Evolutionary conservation across 2,113 vertebrate species (phyloP).

Genomic region (Archocentrus centrarchus): DNA sequence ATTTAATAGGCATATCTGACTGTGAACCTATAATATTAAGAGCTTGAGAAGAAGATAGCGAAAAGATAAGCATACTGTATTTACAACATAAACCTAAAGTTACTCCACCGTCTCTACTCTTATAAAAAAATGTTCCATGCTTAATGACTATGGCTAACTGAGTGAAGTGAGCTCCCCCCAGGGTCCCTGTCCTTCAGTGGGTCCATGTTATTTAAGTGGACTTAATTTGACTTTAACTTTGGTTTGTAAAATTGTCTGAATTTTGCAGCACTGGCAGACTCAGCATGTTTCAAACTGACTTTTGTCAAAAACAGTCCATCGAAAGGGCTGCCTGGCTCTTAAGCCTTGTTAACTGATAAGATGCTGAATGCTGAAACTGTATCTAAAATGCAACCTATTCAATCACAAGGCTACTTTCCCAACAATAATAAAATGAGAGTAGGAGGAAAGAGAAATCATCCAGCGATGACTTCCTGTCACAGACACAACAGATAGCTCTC

Average conservation of each 20-base stretch:
- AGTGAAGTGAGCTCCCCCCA: not conserved
- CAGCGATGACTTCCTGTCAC: constrained; percentile 16
- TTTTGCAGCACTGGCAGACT: too few species aligned
- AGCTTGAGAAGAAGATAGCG: not conserved
- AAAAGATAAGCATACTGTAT: not conserved
- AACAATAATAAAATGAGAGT: not conserved
- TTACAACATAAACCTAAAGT: not conserved
- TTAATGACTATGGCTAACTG: not conserved
- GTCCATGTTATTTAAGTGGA: not conserved
- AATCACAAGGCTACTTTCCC: not conserved
- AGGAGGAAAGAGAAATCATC: not conserved
- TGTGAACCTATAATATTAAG: not conserved
- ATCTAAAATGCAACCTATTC: not conserved
- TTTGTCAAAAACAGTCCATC: not conserved
- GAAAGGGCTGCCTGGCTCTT: not conserved
- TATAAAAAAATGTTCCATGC: not conserved
- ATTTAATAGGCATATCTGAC: not conserved
- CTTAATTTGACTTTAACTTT: too few species aligned
- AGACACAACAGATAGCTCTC: constrained; percentile 5
- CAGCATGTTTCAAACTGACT: not conserved
- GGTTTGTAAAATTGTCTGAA: too few species aligned
- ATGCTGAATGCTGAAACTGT: not conserved
- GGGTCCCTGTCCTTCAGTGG: not conserved
- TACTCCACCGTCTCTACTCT: not conserved
- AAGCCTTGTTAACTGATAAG: not conserved